Percentiles rank a stretch among this genome's conserved stretches.
Evolutionary conservation across 2,113 vertebrate species (phyloP).

Genomic region (Origma solitaria): DNA sequence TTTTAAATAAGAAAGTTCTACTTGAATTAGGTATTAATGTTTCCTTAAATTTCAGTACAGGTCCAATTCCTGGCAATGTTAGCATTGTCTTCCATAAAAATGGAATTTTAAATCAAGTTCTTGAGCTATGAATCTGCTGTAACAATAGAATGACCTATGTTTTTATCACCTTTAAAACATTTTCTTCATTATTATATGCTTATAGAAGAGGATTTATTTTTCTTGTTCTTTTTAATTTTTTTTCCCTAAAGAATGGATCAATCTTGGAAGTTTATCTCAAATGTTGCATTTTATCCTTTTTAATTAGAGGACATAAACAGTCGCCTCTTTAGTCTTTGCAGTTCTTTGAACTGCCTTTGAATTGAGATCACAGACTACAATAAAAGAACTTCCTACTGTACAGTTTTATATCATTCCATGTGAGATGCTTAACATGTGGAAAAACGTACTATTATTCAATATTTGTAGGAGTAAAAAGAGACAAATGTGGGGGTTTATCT

Average conservation of each 20-base stretch:
- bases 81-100: neutral
- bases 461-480: neutral
- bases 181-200: neutral
- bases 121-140: neutral
- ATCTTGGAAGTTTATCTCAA: neutral
- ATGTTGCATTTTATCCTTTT: neutral
- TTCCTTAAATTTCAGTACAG: neutral
- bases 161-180: neutral
- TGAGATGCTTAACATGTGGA: neutral
- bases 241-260: neutral
- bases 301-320: slow-evolving; percentile 19
- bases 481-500: neutral
- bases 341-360: slow-evolving; percentile 42
- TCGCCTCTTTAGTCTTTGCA: neutral
- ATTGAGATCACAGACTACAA: slow-evolving; percentile 27
- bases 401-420: neutral
- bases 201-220: neutral
- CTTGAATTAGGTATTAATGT: neutral
- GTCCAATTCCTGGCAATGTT: neutral
- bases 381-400: neutral
- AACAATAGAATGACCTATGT: neutral
- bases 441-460: neutral
- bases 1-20: neutral
- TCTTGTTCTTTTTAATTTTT: neutral
- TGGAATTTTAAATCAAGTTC: neutral